Base-by-base conservation (phyloP, 2,113 vertebrate species). In the Peucedramus taeniatus region DNA sequence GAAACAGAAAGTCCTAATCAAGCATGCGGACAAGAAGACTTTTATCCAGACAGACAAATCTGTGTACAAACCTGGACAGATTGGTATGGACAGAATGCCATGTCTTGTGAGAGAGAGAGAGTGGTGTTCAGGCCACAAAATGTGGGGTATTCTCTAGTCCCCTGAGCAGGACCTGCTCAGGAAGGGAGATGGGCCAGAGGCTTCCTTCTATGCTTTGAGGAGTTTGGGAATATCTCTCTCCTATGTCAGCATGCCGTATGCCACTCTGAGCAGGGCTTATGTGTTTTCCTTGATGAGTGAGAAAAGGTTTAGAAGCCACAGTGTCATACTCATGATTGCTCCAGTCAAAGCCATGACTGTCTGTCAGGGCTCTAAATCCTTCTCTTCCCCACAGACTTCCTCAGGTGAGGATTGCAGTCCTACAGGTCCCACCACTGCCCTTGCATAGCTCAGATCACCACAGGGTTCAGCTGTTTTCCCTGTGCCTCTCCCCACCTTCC, bases 1-100 rank as follows among this genome's bases (percentile, higher is more conserved):
- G 79, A 95, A 95, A 63, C 95, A 95, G 63, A 94, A 97, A 83
- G 84, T 97, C 66, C 72, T 97, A 37, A 89, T 97, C 84, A 97
- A 84, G 59, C 84, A 80, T 0, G 20, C 79, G 60, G 79, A 96
- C 42, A 95, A 90, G 82, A 95, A 65, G 80, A 94, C 91, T 77
- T 92, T 97, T 63, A 91, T 97, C 65, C 96, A 97, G 92, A 97
- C 93, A 60, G 97, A 97, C 93, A 97, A 95, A 87, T 79, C 92
- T 50, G 89, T 96, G 50, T 97, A 97, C 77, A 96, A 70, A 84
- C 93, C 96, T 68, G 97, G 96, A 65, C 95, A 96, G 61, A 96
- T 18, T 23, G 96, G 97, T 97, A 96, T 42, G 96, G 72, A 39
- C 23, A 69, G 45, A 91, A 87, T 65, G 33, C 21, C 39, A 26